Evolutionary conservation across 1,140 invertebrate species (phyloP).

Genomic region (Drosophila subpulchrella): DNA sequence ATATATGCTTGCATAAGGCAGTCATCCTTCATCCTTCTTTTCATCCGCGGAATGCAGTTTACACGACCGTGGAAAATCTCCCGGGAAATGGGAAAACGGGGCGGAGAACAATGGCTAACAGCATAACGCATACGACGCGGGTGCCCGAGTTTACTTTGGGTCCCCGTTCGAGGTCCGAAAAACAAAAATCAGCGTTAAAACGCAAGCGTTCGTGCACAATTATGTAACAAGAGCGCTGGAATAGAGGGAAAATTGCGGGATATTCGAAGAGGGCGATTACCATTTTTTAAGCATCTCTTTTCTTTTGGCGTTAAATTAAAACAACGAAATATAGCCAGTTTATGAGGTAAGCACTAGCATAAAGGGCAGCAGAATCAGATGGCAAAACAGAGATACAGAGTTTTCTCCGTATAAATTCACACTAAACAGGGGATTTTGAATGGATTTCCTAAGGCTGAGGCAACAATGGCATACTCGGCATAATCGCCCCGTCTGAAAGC

Average conservation of each 20-base stretch:
- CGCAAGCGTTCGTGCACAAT: conserved; percentile 53
- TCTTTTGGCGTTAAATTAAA: conserved; percentile 72
- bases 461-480: conserved; percentile 70
- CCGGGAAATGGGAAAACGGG: conserved; percentile 19
- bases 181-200: conserved; percentile 40
- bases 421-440: conserved; percentile 80
- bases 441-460: conserved; percentile 74
- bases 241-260: conserved; percentile 8
- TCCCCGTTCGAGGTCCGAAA: conserved; percentile 14
- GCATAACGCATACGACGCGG: conserved; percentile 66
- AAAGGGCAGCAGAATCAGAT: conserved; percentile 19
- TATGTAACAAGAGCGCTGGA: conserved; percentile 48
- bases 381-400: conserved; percentile 9
- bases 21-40: conserved; percentile 9
- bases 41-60: conserved; percentile 20
- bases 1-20: conserved; percentile 34
- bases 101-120: conserved; percentile 63
- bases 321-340: conserved; percentile 56
- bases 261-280: conserved; percentile 28
- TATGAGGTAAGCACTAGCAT: conserved; percentile 46
- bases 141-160: conserved; percentile 23
- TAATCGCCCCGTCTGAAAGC: conserved; percentile 78
- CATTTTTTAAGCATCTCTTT: conserved; percentile 19
- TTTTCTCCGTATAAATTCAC: conserved; percentile 73
- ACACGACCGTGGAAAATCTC: conserved; percentile 24